Conservation (phyloP, 2,797 vertebrate genomes). For the Falco naumanni region DNA sequence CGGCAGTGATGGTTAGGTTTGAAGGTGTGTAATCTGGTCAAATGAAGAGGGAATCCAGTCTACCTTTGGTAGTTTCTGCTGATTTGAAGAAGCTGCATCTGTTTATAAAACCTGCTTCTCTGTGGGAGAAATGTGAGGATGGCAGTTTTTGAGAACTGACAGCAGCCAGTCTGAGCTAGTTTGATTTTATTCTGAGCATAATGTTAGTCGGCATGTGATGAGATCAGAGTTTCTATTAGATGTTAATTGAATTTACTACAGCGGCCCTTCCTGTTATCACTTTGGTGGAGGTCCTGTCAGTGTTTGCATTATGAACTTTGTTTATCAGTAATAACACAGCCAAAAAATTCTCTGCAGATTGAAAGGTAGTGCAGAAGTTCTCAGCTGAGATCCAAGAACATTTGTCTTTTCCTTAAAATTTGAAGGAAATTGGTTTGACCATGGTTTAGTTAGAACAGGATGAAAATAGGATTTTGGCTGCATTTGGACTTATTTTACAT, state of each 20-base stretch:
- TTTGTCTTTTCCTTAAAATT: conserved; percentile 46
- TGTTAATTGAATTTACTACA: conserved; percentile 48
- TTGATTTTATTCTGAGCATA: conserved; percentile 12
- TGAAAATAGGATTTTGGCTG: conserved; percentile 42
- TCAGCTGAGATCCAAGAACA: conserved; percentile 6
- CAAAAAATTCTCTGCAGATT: conserved; percentile 41
- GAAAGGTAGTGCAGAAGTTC: conserved; percentile 10
- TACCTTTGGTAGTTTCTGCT: conserved; percentile 7
- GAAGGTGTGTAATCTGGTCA: not conserved
- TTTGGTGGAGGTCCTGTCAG: conserved; percentile 1
- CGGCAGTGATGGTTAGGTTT: not conserved
- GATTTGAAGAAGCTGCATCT: not conserved
- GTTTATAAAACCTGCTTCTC: conserved; percentile 31
- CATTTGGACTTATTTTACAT: conserved; percentile 38
- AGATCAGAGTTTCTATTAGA: conserved; percentile 39
- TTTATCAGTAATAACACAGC: conserved; percentile 50
- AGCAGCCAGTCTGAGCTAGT: not conserved
- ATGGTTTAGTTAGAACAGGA: conserved; percentile 37
- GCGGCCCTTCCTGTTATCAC: not conserved
- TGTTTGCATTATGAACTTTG: conserved; percentile 53
- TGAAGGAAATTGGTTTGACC: conserved; percentile 48
- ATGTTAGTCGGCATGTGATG: not conserved
- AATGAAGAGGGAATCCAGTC: not conserved
- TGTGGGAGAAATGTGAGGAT: not conserved
- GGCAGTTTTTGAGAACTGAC: not conserved